Percentiles rank a stretch among this genome's conserved stretches.
Conservation (phyloP, 2,888 invertebrate genomes). For the Drymonia ruficornis region DNA sequence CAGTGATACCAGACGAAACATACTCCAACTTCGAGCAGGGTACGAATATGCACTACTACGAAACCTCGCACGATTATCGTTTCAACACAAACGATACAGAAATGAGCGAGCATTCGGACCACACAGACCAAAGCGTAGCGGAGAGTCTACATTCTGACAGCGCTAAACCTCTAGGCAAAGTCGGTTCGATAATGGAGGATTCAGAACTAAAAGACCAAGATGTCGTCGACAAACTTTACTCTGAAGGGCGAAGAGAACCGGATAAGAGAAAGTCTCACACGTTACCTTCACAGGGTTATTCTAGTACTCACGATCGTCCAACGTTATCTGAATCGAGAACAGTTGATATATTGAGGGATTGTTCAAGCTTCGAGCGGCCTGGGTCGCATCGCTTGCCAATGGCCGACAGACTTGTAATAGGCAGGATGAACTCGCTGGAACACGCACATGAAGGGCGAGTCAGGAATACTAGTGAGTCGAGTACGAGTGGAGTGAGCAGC, state of each 20-base stretch:
- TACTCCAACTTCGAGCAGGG: slow-evolving; percentile 75
- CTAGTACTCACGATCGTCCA: slow-evolving; percentile 86
- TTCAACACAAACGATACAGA: slow-evolving; percentile 68
- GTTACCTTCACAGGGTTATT: slow-evolving; percentile 81
- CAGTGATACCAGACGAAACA: slow-evolving; percentile 88
- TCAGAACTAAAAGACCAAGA: slow-evolving; percentile 56
- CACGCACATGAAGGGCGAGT: slow-evolving; percentile 74
- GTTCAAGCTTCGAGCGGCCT: slow-evolving; percentile 63
- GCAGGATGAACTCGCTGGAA: slow-evolving; percentile 73
- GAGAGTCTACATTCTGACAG: slow-evolving; percentile 73
- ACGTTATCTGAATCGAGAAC: slow-evolving; percentile 89
- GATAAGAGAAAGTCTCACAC: slow-evolving; percentile 82
- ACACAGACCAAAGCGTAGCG: slow-evolving; percentile 74
- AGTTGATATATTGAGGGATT: slow-evolving; percentile 84
- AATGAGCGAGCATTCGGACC: slow-evolving; percentile 76
- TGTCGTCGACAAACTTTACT: slow-evolving; percentile 58
- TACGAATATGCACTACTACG: slow-evolving; percentile 52
- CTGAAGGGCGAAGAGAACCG: slow-evolving; percentile 51
- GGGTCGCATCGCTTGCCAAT: slow-evolving; percentile 52
- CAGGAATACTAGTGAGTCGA: slow-evolving; percentile 87
- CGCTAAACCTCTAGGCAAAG: slow-evolving; percentile 50
- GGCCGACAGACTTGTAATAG: slow-evolving; percentile 57
- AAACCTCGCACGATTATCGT: slow-evolving; percentile 65
- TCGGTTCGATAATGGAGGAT: slow-evolving; percentile 51
- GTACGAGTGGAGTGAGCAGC: slow-evolving; percentile 93